Conservation (phyloP, 1,140 invertebrate species). For the Lysiphlebus fabarum region DNA sequence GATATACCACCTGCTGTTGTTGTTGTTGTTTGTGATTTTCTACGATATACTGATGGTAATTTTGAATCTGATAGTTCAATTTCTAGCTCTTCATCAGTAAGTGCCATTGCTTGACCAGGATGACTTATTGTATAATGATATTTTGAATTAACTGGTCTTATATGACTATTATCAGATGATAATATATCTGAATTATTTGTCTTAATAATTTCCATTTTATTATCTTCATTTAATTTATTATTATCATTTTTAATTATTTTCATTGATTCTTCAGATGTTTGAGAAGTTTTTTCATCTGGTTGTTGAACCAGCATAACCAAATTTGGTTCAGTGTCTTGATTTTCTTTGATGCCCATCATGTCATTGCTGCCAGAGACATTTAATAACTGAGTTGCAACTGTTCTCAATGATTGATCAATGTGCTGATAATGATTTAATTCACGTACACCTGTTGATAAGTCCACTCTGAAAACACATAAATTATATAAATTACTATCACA, state of each 20-base stretch:
- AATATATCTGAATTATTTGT: slow-evolving; percentile 27
- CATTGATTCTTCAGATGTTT: not conserved
- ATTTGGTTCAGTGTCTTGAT: slow-evolving; percentile 24
- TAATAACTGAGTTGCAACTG: slow-evolving; percentile 48
- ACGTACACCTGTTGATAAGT: slow-evolving; percentile 18
- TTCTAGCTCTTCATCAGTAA: slow-evolving; percentile 52
- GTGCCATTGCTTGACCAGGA: slow-evolving; percentile 51
- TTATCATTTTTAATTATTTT: not conserved
- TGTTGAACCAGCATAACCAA: slow-evolving; percentile 18
- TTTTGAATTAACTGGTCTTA: slow-evolving; percentile 48
- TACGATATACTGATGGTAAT: slow-evolving; percentile 30
- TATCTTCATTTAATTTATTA: slow-evolving; percentile 12
- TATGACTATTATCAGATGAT: slow-evolving; percentile 29
- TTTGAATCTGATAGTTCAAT: slow-evolving; percentile 41
- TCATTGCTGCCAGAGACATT: slow-evolving; percentile 39
- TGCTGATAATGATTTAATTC: slow-evolving; percentile 44
- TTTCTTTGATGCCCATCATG: not conserved
- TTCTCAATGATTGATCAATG: slow-evolving; percentile 49
- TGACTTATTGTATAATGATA: slow-evolving; percentile 50
- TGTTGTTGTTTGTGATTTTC: slow-evolving; percentile 58
- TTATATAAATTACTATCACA: not conserved
- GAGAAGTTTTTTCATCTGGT: slow-evolving; percentile 8
- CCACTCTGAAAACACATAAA: slow-evolving; percentile 26
- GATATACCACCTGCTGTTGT: slow-evolving; percentile 66
- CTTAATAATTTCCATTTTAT: slow-evolving; percentile 7